phyloP scores from a whole-genome alignment of 2,797 vertebrate genomes.

The Chelon labrosus region DNA sequence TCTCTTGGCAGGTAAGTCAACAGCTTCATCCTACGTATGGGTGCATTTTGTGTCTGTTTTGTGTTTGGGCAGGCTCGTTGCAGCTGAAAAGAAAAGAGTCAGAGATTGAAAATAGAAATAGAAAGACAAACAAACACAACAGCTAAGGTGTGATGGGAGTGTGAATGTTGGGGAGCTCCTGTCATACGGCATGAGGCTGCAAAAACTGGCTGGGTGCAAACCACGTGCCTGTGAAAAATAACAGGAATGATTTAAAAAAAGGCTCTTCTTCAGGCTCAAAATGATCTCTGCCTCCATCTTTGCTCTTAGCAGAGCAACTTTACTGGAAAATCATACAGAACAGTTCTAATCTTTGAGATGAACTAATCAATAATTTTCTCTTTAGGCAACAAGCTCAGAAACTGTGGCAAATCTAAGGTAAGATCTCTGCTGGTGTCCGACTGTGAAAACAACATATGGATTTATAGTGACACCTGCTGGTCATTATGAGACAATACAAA shows the following conservation, averaged over 20 bases:
- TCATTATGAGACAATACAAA: not conserved
- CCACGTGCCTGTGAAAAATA: not conserved
- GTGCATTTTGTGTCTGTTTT: not conserved
- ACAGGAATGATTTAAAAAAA: not conserved
- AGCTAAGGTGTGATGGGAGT: not conserved
- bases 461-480: slow-evolving; percentile 61
- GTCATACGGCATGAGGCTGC: not conserved
- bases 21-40: not conserved
- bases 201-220: slow-evolving; percentile 9
- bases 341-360: not conserved
- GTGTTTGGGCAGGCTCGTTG: not conserved
- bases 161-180: not conserved
- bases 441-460: not conserved
- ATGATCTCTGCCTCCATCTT: slow-evolving; percentile 1
- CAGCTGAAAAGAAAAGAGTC: not conserved
- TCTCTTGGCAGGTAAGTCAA: slow-evolving; percentile 79
- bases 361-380: slow-evolving; percentile 27
- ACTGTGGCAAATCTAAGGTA: slow-evolving; percentile 79
- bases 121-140: not conserved
- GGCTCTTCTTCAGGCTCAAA: not conserved
- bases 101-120: slow-evolving; percentile 1
- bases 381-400: slow-evolving; percentile 77
- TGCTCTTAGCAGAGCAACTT: slow-evolving; percentile 6
- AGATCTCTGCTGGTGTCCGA: not conserved
- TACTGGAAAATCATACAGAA: slow-evolving; percentile 1